Conservation (phyloP, 35 echinoderm and acorn worm genomes). For the Heliocidaris erythrogramma region DNA sequence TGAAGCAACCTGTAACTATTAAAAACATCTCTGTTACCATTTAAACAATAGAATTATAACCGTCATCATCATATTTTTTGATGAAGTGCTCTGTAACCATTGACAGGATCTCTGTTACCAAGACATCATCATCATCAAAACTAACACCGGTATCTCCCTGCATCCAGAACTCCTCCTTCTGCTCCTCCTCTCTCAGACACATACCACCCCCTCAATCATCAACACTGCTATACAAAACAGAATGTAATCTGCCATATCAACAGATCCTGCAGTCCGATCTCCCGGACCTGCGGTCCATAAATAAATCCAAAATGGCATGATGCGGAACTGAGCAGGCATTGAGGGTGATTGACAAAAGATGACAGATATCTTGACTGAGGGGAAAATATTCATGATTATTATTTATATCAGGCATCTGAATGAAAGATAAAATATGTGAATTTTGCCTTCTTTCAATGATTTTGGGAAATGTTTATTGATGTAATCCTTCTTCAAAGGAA, state of each 20-base stretch:
- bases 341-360: background rate
- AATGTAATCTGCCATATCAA: constrained; percentile 12
- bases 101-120: too few species aligned
- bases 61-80: too few species aligned
- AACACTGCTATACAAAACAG: background rate
- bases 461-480: background rate
- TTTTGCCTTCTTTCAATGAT: background rate
- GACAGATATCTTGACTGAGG: background rate
- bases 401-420: background rate
- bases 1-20: too few species aligned
- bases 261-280: background rate
- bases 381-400: background rate
- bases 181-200: background rate
- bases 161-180: background rate
- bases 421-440: background rate
- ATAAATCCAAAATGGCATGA: background rate
- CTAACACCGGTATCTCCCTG: background rate
- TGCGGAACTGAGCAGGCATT: background rate
- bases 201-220: background rate
- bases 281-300: background rate
- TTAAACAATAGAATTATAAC: too few species aligned
- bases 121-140: too few species aligned
- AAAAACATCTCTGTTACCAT: too few species aligned
- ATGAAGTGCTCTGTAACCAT: too few species aligned
- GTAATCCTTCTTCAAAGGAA: too few species aligned